These are phyloP conservation scores for Polyploca ridens DNA, from an alignment of 2,888 invertebrate species.

Conservation along the genomic window DNA sequence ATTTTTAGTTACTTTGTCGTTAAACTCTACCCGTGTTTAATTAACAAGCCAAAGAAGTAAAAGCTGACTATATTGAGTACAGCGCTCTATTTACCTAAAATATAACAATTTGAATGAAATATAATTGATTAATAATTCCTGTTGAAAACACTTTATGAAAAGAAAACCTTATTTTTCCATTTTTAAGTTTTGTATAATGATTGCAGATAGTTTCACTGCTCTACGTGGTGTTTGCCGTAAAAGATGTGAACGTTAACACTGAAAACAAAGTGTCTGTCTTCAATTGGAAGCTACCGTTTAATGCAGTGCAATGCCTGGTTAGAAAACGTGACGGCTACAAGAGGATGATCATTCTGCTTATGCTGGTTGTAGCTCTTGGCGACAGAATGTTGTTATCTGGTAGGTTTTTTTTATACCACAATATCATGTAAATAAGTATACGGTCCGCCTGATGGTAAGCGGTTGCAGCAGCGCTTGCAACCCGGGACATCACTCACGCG, in stretches of 20 bases:
- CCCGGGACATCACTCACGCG: too few relatives aligned
- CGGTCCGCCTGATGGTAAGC: too few relatives aligned
- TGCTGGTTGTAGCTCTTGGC: conserved; percentile 85
- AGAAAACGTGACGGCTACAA: conserved; percentile 86
- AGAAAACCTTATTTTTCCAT: not conserved
- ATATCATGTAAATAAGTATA: too few relatives aligned
- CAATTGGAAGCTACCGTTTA: conserved; percentile 73
- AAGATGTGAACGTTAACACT: conserved; percentile 86
- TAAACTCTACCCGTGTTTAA: too few relatives aligned
- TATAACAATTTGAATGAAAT: too few relatives aligned
- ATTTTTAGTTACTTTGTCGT: too few relatives aligned
- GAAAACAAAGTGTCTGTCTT: conserved; percentile 83
- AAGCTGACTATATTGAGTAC: too few relatives aligned
- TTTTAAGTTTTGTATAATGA: not conserved
- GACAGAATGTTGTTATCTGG: conserved; percentile 74
- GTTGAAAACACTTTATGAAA: too few relatives aligned
- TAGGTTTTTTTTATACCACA: conserved; percentile 31
- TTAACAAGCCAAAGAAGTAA: too few relatives aligned
- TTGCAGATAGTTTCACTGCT: conserved; percentile 83
- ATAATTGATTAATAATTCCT: too few relatives aligned
- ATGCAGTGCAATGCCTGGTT: conserved; percentile 83
- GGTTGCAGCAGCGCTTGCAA: too few relatives aligned
- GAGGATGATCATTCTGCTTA: conserved; percentile 85
- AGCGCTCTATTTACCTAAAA: too few relatives aligned
- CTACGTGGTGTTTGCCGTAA: conserved; percentile 86